Conservation (phyloP, 2,113 vertebrate genomes). For the Paralichthys olivaceus region DNA sequence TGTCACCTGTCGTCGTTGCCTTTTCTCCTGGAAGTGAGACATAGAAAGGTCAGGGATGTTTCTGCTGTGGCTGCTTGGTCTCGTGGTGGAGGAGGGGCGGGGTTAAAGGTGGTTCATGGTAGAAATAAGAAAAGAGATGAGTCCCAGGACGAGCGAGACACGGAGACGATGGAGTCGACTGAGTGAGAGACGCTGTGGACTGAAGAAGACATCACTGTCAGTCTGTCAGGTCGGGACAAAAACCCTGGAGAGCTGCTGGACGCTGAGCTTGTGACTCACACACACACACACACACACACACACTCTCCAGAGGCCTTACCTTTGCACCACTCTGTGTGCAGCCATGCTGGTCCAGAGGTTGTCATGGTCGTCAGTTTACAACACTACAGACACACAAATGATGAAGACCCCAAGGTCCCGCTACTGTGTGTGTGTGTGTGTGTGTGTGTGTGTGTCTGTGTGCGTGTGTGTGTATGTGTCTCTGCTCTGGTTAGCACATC, state of each 20-base stretch:
- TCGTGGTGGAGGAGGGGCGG: neutral
- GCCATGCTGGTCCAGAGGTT: constrained; percentile 40
- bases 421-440: constrained; percentile 11
- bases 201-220: constrained; percentile 55
- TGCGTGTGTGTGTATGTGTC: neutral
- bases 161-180: constrained; percentile 20
- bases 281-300: constrained; percentile 7
- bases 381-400: constrained; percentile 11
- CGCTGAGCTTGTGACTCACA: constrained; percentile 22
- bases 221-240: constrained; percentile 32
- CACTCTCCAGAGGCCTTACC: constrained; percentile 16
- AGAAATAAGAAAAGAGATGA: constrained; percentile 27
- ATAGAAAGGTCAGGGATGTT: constrained; percentile 47
- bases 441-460: neutral
- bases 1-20: constrained; percentile 16
- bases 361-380: constrained; percentile 38
- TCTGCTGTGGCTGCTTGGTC: constrained; percentile 28
- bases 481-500: neutral
- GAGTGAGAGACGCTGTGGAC: constrained; percentile 18
- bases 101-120: neutral
- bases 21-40: constrained; percentile 34
- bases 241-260: constrained; percentile 22
- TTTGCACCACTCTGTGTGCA: constrained; percentile 24
- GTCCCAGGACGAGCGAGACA: constrained; percentile 16
- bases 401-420: constrained; percentile 37